Base-by-base conservation (phyloP, 2,113 vertebrate species). In the Heterochromis multidens region DNA sequence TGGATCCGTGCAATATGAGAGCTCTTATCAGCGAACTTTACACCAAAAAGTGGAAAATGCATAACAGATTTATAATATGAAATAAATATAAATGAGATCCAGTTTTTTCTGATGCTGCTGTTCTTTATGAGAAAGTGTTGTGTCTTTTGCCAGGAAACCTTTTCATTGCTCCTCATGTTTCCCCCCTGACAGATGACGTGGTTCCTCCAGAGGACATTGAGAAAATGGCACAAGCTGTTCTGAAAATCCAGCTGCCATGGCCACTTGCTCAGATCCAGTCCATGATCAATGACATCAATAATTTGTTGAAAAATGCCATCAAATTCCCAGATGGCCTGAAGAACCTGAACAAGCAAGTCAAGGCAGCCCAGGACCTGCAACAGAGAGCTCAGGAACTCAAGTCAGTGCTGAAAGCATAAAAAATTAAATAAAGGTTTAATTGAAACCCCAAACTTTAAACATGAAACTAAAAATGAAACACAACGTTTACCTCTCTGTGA, bases 201-300 rank as follows among this genome's bases (percentile, higher is more conserved):
- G 91, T 90, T 49, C 92, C 94, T 83, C 95, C 95, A 23, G 96
- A 97, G 83, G 97, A 98, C 87, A 96, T 97, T 13, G 95, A 98
- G 82, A 97, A 95, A 78, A 92, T 98, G 87, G 95, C 96, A 29
- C 95, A 88, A 78, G 88, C 72, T 1, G 95, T 98, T 23, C 92
- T 98, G 85, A 93, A 90, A 31, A 96, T 97, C 91, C 93, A 95
- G 58, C 84, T 97, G 67, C 95, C 96, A 21, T 57, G 65, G 23
- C 94, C 94, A 4, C 92, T 95, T 1, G 92, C 83, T 86, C 95
- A 97, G 62, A 93, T 97, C 83, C 92, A 7, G 0, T 80, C 87
- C 31, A 93, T 96, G 94, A 95, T 97, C 80, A 54, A 90, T 46
- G 93, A 96, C 76, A 95, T 97, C 91, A 85, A 86, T 65, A 91